Conservation (phyloP, 2,888 invertebrate genomes). For the Platycheirus rosarum region DNA sequence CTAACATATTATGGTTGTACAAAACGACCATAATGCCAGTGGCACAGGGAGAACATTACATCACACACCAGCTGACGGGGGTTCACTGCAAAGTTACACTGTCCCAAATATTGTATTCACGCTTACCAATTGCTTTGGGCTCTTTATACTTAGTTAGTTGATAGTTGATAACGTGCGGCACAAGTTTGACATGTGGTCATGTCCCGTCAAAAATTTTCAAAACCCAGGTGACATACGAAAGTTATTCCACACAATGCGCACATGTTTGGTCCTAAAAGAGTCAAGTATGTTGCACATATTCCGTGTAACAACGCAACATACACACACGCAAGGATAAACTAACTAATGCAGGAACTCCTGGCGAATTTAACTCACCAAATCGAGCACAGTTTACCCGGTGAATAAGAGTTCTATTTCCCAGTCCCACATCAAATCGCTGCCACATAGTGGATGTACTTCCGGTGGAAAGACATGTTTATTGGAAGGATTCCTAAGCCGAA, state of each 20-base stretch:
- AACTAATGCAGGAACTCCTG: no score
- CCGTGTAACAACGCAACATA: background rate
- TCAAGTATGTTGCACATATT: no score
- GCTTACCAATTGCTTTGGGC: slow-evolving; percentile 33
- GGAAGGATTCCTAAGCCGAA: slow-evolving; percentile 48
- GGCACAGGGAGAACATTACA: slow-evolving; percentile 8
- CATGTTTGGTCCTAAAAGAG: background rate
- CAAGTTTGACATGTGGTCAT: slow-evolving; percentile 68
- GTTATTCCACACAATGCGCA: slow-evolving; percentile 24
- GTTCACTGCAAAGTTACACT: slow-evolving; percentile 22
- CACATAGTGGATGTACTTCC: no score
- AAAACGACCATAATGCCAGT: slow-evolving; percentile 29
- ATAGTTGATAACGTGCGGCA: slow-evolving; percentile 45
- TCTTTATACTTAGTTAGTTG: slow-evolving; percentile 42
- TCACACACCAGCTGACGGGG: slow-evolving; percentile 7
- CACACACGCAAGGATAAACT: no score
- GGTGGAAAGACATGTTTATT: slow-evolving; percentile 46
- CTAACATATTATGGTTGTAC: slow-evolving; percentile 29
- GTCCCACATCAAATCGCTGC: no score
- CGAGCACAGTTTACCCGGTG: slow-evolving; percentile 40
- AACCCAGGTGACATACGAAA: slow-evolving; percentile 58
- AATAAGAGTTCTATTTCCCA: slow-evolving; percentile 23
- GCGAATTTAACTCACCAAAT: slow-evolving; percentile 1
- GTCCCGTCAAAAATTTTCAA: slow-evolving; percentile 65
- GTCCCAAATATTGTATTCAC: slow-evolving; percentile 44